Percentiles rank a stretch among this genome's conserved stretches.
phyloP scores from a whole-genome alignment of 2,113 vertebrate genomes.

The Leptosomus discolor region DNA sequence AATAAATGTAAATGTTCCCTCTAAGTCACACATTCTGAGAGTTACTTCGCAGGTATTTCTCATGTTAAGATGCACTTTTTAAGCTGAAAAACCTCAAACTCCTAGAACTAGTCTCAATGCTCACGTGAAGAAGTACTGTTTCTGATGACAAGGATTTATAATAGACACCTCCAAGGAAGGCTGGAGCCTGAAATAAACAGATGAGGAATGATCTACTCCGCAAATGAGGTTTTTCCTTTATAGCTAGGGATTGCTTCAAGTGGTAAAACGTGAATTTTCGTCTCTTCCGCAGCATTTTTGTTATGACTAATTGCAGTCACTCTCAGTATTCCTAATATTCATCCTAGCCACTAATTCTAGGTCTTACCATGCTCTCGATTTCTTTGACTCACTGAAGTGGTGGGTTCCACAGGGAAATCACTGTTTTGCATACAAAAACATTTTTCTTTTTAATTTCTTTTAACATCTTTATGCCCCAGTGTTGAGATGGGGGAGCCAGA shows the following conservation, averaged over 20 bases:
- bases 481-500: background rate
- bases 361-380: background rate
- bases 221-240: background rate
- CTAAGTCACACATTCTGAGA: background rate
- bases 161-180: background rate
- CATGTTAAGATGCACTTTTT: background rate
- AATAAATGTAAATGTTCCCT: background rate
- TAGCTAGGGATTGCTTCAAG: background rate
- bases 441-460: background rate
- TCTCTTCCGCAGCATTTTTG: background rate
- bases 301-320: background rate
- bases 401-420: background rate
- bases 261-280: background rate
- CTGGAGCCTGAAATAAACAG: background rate
- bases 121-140: background rate
- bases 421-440: background rate
- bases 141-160: background rate
- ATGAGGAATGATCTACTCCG: background rate
- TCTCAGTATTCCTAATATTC: background rate
- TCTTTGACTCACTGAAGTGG: background rate
- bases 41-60: background rate
- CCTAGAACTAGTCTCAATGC: background rate
- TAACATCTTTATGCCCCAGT: background rate
- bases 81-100: background rate
- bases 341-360: background rate